These are phyloP conservation scores for Morus bassanus DNA, from an alignment of 2,797 vertebrate genomes.

Conservation along the genomic window DNA sequence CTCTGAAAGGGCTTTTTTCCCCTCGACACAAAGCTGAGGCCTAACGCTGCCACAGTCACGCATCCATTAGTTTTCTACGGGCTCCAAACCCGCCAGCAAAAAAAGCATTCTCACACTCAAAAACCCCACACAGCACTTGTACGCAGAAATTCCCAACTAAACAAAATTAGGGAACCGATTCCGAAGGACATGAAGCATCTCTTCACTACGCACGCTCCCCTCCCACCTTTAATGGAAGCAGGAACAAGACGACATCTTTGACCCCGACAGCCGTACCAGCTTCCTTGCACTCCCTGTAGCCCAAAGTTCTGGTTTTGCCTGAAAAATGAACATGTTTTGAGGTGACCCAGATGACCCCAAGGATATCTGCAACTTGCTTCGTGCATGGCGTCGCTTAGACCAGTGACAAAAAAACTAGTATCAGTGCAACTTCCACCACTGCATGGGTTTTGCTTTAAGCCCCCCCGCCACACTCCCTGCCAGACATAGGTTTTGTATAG, in stretches of 20 bases:
- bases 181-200: background rate
- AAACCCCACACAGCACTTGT: accelerated
- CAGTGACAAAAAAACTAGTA: background rate
- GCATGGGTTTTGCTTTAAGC: background rate
- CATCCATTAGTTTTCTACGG: background rate
- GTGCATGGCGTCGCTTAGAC: accelerated
- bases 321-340: background rate
- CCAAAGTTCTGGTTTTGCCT: background rate
- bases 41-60: accelerated
- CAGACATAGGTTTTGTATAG: background rate
- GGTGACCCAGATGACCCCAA: background rate
- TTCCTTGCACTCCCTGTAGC: background rate
- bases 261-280: background rate
- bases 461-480: too few relatives aligned
- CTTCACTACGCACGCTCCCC: background rate
- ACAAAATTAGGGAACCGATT: background rate
- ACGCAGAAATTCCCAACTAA: background rate
- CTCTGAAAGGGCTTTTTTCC: background rate
- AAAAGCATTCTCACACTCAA: background rate
- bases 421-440: background rate
- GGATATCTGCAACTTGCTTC: background rate
- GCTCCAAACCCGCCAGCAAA: background rate
- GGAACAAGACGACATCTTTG: background rate
- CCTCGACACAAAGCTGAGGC: background rate
- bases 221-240: background rate